Percentiles rank a stretch among this genome's conserved stretches.
These are phyloP conservation scores for Smittia sp. DNA, from an alignment of 2,888 invertebrate species.

Conservation along the genomic window DNA sequence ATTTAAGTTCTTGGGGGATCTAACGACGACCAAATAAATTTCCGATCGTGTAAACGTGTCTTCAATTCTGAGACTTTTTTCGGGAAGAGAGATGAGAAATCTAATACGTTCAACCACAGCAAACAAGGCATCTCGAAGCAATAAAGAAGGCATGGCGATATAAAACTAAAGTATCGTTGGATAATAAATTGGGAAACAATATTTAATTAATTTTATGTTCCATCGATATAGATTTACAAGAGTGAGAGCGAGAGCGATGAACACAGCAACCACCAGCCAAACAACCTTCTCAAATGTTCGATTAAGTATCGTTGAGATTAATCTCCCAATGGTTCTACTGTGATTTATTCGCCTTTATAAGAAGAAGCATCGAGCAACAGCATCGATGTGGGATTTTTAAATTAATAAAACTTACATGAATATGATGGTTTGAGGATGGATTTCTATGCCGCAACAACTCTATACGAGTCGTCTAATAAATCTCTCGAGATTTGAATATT, in stretches of 20 bases:
- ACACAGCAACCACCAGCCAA: neutral
- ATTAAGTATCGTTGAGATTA: conserved; percentile 24
- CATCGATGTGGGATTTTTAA: conserved; percentile 24
- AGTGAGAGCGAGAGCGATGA: conserved; percentile 17
- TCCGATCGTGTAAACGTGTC: conserved; percentile 16
- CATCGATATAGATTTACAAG: conserved; percentile 34
- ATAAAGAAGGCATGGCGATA: conserved; percentile 10
- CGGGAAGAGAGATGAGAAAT: neutral
- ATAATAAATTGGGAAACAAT: conserved; percentile 27
- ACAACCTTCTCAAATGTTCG: neutral
- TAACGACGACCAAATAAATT: conserved; percentile 1
- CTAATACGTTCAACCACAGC: neutral
- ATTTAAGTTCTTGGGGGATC: neutral
- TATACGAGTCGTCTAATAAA: conserved; percentile 12
- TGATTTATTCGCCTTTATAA: conserved; percentile 26
- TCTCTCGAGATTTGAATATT: conserved; percentile 24
- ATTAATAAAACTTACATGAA: conserved; percentile 25
- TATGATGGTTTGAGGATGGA: conserved; percentile 22
- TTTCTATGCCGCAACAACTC: neutral
- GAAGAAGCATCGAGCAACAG: neutral
- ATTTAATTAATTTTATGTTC: conserved; percentile 40
- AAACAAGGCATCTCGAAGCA: conserved; percentile 3
- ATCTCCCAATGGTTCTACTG: neutral
- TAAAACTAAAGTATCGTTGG: neutral
- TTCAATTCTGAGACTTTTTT: neutral